Evolutionary conservation across 2,113 vertebrate species (phyloP).

Genomic region (Austrofundulus limnaeus): DNA sequence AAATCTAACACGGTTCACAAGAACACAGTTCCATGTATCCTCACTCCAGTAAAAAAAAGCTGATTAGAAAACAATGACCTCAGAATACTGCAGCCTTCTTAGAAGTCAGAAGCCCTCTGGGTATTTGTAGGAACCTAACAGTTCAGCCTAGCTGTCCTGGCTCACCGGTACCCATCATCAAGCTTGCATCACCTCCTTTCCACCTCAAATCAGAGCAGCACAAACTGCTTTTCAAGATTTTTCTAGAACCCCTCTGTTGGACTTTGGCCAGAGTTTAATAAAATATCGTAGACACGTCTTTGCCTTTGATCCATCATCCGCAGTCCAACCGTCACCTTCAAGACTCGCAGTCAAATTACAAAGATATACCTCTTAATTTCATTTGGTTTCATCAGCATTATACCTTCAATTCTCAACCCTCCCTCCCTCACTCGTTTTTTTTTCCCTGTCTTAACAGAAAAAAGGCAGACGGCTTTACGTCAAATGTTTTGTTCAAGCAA

Average conservation of each 20-base stretch:
- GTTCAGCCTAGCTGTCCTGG: conserved; percentile 43
- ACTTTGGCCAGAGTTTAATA: conserved; percentile 26
- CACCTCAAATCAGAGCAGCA: conserved; percentile 22
- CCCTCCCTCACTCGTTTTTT: not conserved
- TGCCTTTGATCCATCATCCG: conserved; percentile 23
- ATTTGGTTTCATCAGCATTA: conserved; percentile 69
- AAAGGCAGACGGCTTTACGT: conserved; percentile 39
- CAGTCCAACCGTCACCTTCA: not conserved
- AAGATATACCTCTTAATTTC: conserved; percentile 54
- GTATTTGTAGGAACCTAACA: conserved; percentile 74
- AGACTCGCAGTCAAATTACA: conserved; percentile 30
- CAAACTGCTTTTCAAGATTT: conserved; percentile 48
- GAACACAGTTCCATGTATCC: conserved; percentile 29
- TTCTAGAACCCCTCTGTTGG: conserved; percentile 26
- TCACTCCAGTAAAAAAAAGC: conserved; percentile 44
- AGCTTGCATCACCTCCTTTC: conserved; percentile 40
- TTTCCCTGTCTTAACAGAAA: conserved; percentile 12
- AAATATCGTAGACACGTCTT: conserved; percentile 12
- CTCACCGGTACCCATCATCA: conserved; percentile 50
- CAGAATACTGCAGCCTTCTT: conserved; percentile 63
- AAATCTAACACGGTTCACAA: conserved; percentile 45
- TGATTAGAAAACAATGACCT: conserved; percentile 62
- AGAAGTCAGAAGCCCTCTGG: conserved; percentile 69
- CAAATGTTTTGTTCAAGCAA: conserved; percentile 29
- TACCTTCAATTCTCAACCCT: conserved; percentile 46